Evolutionary conservation across 1,140 invertebrate species (phyloP).

Genomic region (Bombyx mandarina): DNA sequence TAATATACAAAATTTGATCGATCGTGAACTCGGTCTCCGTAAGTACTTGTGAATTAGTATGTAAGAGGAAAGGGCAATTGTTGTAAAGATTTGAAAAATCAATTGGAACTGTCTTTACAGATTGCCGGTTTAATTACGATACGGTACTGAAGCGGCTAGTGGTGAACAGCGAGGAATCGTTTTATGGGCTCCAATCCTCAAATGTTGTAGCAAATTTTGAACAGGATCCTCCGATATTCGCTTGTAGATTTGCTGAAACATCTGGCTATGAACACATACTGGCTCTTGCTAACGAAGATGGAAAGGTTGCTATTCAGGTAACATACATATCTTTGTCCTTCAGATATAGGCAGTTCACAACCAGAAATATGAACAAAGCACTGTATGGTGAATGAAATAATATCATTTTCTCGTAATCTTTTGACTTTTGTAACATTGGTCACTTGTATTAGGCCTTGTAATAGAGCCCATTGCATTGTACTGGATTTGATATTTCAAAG

Average conservation of each 20-base stretch:
- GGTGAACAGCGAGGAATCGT: slow-evolving; percentile 68
- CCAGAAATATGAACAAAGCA: no score
- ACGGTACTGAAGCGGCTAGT: slow-evolving; percentile 59
- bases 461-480: no score
- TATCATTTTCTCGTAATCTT: no score
- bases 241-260: slow-evolving; percentile 75
- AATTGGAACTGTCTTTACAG: slow-evolving; percentile 28
- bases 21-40: slow-evolving; percentile 63
- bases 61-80: no score
- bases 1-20: slow-evolving; percentile 56
- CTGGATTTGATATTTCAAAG: no score
- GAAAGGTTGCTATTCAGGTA: slow-evolving; percentile 77
- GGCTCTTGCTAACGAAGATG: slow-evolving; percentile 89
- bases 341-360: no score
- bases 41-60: slow-evolving; percentile 20
- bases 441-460: no score
- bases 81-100: no score
- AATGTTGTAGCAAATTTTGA: slow-evolving; percentile 58
- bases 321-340: neutral
- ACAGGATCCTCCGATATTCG: slow-evolving; percentile 75
- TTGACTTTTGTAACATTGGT: no score
- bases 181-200: slow-evolving; percentile 65
- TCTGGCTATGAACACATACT: slow-evolving; percentile 78
- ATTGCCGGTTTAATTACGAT: slow-evolving; percentile 63
- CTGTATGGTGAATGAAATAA: no score